phyloP scores from a whole-genome alignment of 2,888 invertebrate genomes.

The Drosophila incognita region DNA sequence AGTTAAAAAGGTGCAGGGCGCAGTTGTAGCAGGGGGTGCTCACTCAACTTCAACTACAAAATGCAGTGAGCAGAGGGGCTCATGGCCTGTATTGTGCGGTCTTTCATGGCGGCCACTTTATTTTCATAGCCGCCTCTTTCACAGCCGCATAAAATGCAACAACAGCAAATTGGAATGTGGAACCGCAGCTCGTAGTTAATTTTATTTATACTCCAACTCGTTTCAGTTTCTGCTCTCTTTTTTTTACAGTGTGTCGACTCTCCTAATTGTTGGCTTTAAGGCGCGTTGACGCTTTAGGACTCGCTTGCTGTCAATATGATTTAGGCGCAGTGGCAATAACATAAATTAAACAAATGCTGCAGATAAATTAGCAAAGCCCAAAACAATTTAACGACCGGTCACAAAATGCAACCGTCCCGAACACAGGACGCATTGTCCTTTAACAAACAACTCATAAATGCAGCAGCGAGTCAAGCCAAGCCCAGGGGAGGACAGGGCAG shows the following conservation, averaged over 20 bases:
- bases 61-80: slow-evolving; percentile 15
- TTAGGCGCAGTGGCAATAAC: slow-evolving; percentile 59
- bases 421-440: slow-evolving; percentile 57
- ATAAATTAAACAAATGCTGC: slow-evolving; percentile 78
- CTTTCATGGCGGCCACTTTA: slow-evolving; percentile 73
- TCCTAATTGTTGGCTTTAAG: slow-evolving; percentile 57
- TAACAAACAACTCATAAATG: slow-evolving; percentile 78
- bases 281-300: slow-evolving; percentile 1
- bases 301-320: slow-evolving; percentile 59
- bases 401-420: slow-evolving; percentile 60
- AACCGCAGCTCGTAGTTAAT: slow-evolving; percentile 80
- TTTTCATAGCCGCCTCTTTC: slow-evolving; percentile 80
- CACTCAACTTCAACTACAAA: slow-evolving; percentile 44
- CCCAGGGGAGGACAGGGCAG: slow-evolving; percentile 1
- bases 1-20: background rate
- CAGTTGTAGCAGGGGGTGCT: background rate
- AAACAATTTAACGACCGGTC: slow-evolving; percentile 70
- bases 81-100: slow-evolving; percentile 27
- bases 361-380: slow-evolving; percentile 72
- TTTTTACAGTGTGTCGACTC: slow-evolving; percentile 7
- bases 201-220: slow-evolving; percentile 71
- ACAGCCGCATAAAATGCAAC: slow-evolving; percentile 81
- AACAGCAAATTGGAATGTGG: slow-evolving; percentile 81
- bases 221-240: slow-evolving; percentile 1
- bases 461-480: slow-evolving; percentile 22